Conservation (phyloP, 2,888 invertebrate species). For the Alentia gelatinosa region DNA sequence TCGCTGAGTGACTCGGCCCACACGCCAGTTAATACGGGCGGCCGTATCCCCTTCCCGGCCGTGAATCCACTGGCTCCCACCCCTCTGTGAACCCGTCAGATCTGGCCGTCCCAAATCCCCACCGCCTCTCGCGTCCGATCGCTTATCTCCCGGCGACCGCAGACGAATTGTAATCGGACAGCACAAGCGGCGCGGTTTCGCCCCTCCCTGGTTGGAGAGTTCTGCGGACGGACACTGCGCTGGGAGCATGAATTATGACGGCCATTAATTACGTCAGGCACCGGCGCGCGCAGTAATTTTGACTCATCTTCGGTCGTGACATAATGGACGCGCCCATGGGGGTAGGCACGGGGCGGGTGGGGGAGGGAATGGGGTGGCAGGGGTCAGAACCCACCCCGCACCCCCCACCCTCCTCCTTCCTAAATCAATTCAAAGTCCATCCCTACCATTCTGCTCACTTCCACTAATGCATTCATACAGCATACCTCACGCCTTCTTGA, state of each 20-base stretch:
- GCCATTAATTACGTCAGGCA: background rate
- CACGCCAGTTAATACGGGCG: no score
- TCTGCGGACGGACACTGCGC: background rate
- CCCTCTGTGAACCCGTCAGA: background rate
- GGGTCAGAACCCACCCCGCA: background rate
- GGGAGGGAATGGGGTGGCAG: background rate
- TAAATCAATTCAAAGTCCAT: no score
- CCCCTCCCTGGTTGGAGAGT: background rate
- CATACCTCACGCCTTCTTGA: background rate
- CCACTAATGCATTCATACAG: background rate
- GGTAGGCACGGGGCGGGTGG: background rate
- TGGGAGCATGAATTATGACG: background rate
- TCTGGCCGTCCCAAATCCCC: background rate
- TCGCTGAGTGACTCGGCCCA: no score
- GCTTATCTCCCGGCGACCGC: no score
- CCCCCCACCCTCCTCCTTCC: background rate
- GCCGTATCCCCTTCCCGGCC: no score
- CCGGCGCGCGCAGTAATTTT: background rate
- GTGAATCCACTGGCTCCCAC: no score
- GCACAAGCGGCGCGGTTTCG: background rate
- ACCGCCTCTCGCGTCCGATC: background rate
- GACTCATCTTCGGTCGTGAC: background rate
- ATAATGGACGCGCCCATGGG: background rate
- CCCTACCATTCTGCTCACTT: no score
- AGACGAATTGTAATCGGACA: background rate